Conservation (phyloP, 2,888 invertebrate species). For the Orthonychiurus folsomi region DNA sequence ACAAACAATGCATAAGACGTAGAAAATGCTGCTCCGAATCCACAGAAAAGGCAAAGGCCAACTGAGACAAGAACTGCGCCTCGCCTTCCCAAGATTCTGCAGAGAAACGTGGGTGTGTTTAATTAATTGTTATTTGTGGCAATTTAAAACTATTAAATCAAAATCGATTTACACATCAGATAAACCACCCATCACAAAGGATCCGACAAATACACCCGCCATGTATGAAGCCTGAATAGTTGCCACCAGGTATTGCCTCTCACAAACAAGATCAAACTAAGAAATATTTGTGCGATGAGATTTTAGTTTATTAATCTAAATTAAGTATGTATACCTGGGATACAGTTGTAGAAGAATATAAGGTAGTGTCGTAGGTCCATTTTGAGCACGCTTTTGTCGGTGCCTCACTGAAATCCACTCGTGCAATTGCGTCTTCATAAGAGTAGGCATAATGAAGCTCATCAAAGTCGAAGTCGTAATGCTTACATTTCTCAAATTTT, state of each 20-base stretch:
- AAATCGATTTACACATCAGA: conserved; percentile 27
- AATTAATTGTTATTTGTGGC: background rate
- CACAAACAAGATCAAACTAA: conserved; percentile 36
- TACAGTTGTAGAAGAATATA: conserved; percentile 31
- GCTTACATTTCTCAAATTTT: conserved; percentile 6
- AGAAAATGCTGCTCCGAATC: conserved; percentile 27
- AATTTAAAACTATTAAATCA: background rate
- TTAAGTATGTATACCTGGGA: conserved; percentile 34
- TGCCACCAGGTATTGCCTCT: conserved; percentile 28
- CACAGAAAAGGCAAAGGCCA: conserved; percentile 21
- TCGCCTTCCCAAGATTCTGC: conserved; percentile 33
- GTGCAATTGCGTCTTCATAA: conserved; percentile 5
- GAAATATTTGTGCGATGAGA: background rate
- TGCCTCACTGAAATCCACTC: background rate
- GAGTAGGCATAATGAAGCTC: background rate
- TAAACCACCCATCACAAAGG: conserved; percentile 28
- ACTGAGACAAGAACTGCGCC: conserved; percentile 27
- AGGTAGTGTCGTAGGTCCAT: conserved; percentile 32
- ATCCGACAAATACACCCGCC: conserved; percentile 34
- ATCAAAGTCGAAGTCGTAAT: conserved; percentile 9
- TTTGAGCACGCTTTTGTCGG: conserved; percentile 16
- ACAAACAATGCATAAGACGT: conserved; percentile 26
- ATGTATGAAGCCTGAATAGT: conserved; percentile 35
- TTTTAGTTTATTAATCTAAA: background rate
- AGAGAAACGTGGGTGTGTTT: background rate